Evolutionary conservation across 2,888 invertebrate species (phyloP), one percentile per base, ranked within the genome.

Genomic region (Podotricha telesiphe): DNA sequence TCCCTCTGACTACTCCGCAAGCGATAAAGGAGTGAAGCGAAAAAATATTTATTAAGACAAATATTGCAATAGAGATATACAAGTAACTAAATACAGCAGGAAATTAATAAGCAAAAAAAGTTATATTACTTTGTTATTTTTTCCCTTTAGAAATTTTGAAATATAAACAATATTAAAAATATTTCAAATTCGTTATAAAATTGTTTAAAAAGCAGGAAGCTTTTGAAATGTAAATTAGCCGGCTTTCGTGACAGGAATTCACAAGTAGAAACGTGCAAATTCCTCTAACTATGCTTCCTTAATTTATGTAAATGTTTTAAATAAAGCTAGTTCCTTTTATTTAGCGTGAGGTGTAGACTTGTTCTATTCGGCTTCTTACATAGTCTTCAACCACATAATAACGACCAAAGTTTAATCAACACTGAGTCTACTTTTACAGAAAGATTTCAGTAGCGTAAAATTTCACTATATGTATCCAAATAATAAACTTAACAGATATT

Each of bases 291-390:
- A 45, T 45, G n/a, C 45, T 59, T 45, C 10, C 59, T 42, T 45
- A 59, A 45, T 59, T 59, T 45, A 45, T 59, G 45, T 59, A 22
- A 59, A 45, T 17, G 22, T 59, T 59, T 42, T 59, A 45, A 22
- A 59, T 22, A 59, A 22, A 8, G 22, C 11, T 45, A 59, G 59
- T 22, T 59, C 20, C 15, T 45, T n/a, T 45, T 59, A 59, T 22
- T 59, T 59, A 45, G 45, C 42, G 5, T 45, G 10, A 22, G 58
- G 10, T 22, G 40, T n/a, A 37, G 22, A 53, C 53, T 55, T 4
- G 17, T 34, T n/a, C n/a, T 22, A n/a, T 59, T 20, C 7, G 13
- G 20, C 8, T 40, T 42, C 22, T n/a, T 59, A 20, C 5, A 10
- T 22, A 7, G 11, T 11, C 34, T 10, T 5, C 15, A 8, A 53